A percentile compares a stretch with the other conserved stretches of the same genome.
phyloP scores from a whole-genome alignment of 2,113 vertebrate species.

The Piliocolobus tephrosceles region DNA sequence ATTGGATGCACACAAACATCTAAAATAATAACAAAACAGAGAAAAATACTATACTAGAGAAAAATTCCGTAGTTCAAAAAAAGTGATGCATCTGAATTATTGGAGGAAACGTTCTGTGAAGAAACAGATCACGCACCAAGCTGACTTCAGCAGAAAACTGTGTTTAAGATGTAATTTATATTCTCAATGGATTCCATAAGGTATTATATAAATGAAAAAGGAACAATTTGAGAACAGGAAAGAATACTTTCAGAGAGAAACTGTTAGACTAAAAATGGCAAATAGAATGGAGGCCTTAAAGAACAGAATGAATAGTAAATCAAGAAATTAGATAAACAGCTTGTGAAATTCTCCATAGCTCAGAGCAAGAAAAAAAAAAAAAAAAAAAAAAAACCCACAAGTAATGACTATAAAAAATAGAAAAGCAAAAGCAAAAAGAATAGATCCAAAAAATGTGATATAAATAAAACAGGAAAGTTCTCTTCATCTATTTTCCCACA shows the following conservation, averaged over 20 bases:
- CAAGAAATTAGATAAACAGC: constrained; percentile 32
- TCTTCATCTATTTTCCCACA: background rate
- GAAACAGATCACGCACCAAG: background rate
- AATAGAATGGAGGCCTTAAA: background rate
- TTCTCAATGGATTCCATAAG: constrained; percentile 33
- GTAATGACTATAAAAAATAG: constrained; percentile 15
- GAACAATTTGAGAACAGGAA: background rate
- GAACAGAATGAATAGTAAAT: constrained; percentile 25
- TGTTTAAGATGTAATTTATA: constrained; percentile 47
- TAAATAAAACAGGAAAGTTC: background rate
- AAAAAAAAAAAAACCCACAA: background rate
- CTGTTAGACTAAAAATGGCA: constrained; percentile 45
- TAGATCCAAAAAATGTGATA: background rate
- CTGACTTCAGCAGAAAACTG: background rate
- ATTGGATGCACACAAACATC: background rate
- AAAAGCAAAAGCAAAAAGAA: background rate
- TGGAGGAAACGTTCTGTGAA: background rate
- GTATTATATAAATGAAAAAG: constrained; percentile 58
- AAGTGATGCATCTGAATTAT: background rate
- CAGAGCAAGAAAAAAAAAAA: background rate
- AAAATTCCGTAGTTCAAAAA: background rate
- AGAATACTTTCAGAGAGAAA: constrained; percentile 44
- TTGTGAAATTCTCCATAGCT: background rate
- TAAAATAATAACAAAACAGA: constrained; percentile 1
- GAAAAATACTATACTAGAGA: background rate